Base-by-base conservation (phyloP, 2,888 invertebrate species). In the Podabrus alpinus region DNA sequence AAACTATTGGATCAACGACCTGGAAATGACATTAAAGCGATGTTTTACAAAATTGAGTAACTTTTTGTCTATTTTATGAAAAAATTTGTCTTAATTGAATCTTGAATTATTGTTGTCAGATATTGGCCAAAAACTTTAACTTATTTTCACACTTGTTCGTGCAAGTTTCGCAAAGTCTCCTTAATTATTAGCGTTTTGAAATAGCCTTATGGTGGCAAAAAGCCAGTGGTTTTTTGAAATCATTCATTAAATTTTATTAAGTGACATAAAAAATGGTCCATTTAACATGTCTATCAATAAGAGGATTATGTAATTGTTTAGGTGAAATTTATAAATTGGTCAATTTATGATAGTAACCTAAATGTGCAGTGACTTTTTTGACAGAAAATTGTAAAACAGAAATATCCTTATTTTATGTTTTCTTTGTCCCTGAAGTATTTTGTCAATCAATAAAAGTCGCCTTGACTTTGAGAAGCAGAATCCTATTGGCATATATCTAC, bases 1-100 rank as follows among this genome's bases (percentile, higher is more conserved):
- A 71, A 71, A 29, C 21, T 17, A 21, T 66, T 64, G 66, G 71
- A 71, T 64, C 71, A 71, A 71, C 66, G 71, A 71, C 71, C 71
- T 59, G 45, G 45, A 45, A 45, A 45, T 45, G 45, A 45, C 45
- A 45, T 45, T n/a, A 45, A n/a, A 45, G 9, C n/a, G n/a, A 45
- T 45, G n/a, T 45, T 45, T 45, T 9, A 45, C 45, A 45, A n/a
- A 45, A 45, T 45, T 45, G n/a, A 45, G 45, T 45, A 45, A 45
- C 45, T 45, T 45, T 45, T 45, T 45, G 45, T 45, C 7, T 45
- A 45, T 45, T 45, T 45, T 2, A 45, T 3, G 2, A 45, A 45
- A 45, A 24, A 45, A 45, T n/a, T 45, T n/a, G n/a, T 45, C n/a
- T 45, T 45, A 45, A 45, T 45, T 45, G n/a, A 45, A 45, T 5